These are phyloP conservation scores for Drosophila trapezifrons DNA, from an alignment of 1,140 invertebrate species.

Conservation along the genomic window DNA sequence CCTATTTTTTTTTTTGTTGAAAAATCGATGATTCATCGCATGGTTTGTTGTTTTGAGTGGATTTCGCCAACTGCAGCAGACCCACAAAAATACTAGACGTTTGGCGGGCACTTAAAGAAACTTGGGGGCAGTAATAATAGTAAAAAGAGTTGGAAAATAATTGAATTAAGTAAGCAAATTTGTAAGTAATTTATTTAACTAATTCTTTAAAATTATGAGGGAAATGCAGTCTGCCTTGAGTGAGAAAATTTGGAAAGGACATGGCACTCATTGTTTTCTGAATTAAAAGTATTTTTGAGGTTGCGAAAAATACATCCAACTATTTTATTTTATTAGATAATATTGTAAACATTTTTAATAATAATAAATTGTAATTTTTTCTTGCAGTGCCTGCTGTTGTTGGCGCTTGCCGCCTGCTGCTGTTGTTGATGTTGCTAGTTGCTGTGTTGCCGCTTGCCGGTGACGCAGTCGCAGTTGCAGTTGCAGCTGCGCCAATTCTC, in stretches of 20 bases:
- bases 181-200: too few relatives aligned
- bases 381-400: slow-evolving; percentile 13
- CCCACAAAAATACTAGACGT: slow-evolving; percentile 67
- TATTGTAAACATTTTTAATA: too few relatives aligned
- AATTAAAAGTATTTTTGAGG: too few relatives aligned
- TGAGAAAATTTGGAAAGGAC: too few relatives aligned
- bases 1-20: slow-evolving; percentile 23
- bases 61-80: slow-evolving; percentile 55
- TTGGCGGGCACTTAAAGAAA: slow-evolving; percentile 37
- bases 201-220: too few relatives aligned
- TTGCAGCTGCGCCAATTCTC: slow-evolving; percentile 81
- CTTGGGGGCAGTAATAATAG: too few relatives aligned
- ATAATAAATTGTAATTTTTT: background rate
- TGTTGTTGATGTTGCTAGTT: slow-evolving; percentile 48
- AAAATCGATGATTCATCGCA: slow-evolving; percentile 77
- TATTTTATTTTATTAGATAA: too few relatives aligned
- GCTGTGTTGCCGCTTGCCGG: slow-evolving; percentile 52
- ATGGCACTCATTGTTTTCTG: too few relatives aligned
- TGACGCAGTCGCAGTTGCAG: slow-evolving; percentile 69
- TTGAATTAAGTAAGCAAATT: too few relatives aligned
- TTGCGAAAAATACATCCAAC: too few relatives aligned
- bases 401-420: slow-evolving; percentile 69
- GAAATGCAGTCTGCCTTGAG: too few relatives aligned
- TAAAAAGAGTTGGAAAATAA: too few relatives aligned
- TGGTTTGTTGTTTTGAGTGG: slow-evolving; percentile 75